Evolutionary conservation across 2,797 vertebrate genomes (phyloP).

Genomic region (Parauchenoglanis ngamensis): DNA sequence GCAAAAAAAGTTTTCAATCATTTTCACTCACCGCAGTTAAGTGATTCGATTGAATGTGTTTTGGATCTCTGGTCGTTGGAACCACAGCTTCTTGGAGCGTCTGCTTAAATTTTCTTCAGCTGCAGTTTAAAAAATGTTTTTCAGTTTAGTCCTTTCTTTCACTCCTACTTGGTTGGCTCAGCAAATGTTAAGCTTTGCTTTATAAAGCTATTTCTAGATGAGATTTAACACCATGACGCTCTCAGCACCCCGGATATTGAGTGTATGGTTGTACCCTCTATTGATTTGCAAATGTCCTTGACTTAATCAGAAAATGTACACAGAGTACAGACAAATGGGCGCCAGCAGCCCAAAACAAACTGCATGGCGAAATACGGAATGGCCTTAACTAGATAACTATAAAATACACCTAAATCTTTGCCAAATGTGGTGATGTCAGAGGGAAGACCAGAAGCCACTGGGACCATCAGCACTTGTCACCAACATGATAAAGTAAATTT

Average conservation of each 20-base stretch:
- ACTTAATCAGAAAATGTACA: not conserved
- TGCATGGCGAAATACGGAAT: not conserved
- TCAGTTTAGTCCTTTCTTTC: not conserved
- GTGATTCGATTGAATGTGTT: not conserved
- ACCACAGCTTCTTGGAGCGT: not conserved
- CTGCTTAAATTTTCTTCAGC: not conserved
- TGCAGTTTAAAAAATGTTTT: not conserved
- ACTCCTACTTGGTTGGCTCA: not conserved
- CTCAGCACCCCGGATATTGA: not conserved
- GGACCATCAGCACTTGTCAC: not conserved
- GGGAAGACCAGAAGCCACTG: not conserved
- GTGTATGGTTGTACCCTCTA: not conserved
- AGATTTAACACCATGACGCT: not conserved
- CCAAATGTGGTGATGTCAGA: not conserved
- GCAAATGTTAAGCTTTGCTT: not conserved
- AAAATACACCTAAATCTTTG: not conserved
- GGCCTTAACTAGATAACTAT: not conserved
- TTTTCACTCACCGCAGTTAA: not conserved
- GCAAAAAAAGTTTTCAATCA: not conserved
- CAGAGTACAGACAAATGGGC: not conserved
- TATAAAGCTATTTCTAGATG: not conserved
- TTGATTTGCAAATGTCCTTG: not conserved
- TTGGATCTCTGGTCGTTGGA: not conserved
- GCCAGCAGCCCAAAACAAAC: not conserved
- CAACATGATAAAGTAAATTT: not conserved